Evolutionary conservation across 2,888 invertebrate genomes (phyloP), one percentile per base, ranked within the genome.

Genomic region (Plagiodera versicolora): DNA sequence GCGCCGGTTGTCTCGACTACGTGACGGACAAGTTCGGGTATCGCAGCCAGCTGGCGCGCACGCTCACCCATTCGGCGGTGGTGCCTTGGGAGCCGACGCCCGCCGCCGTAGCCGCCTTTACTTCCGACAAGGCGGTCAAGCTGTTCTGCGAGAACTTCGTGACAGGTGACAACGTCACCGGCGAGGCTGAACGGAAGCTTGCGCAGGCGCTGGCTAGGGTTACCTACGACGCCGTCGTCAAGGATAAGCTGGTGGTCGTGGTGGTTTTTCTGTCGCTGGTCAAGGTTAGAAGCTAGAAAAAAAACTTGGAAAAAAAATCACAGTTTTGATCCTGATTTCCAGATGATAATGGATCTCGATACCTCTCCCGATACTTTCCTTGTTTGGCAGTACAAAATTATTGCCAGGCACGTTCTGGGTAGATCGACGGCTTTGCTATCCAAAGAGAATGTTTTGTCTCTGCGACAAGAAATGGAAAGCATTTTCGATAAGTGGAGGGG

Each of bases 1-100:
- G 92, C 68, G 94, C 93, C 1, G 95, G 95, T 10, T 93, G 94
- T 73, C 83, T 95, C 6, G 92, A 95, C 0, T 93, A 95, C 79
- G 80, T 87, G 16, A 91, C 91, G 77, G 95, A 96, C 82, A 94
- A 94, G 0, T 83, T 87, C 71, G 91, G 93, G 1, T 88, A 89
- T 74, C 87, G 89, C 74, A 91, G 90, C 67, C 84, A 93, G 56
- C 81, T 93, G 52, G 91, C 92, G 0, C 89, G 90, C 72, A 89
- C 91, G 0, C 78, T 93, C n/a, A 92, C 92, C 0, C 85, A 90
- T 28, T 90, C 91, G 69, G 84, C 85, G 63, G 81, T 86, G 51
- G 84, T 86, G 70, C 85, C 89, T 0, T 91, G 91, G 91, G 84
- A 87, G 16, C 85, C 85, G 0, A 80, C 83, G 0, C 82, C 88